Evolutionary conservation across 2,888 invertebrate genomes (phyloP).

Genomic region (Pseudococcus longispinus): DNA sequence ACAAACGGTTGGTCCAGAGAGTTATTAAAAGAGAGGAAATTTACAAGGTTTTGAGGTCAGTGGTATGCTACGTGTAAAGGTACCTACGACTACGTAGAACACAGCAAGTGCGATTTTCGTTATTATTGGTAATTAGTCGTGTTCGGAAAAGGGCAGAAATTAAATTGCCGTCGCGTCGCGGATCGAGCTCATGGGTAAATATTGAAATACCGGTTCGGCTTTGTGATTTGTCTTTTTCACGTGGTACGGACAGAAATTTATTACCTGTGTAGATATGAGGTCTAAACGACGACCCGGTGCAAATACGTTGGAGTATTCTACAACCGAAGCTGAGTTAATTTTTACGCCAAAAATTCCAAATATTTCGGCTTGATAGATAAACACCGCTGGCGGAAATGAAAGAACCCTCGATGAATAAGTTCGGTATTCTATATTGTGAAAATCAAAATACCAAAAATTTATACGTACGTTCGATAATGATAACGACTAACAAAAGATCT

Average conservation of each 20-base stretch:
- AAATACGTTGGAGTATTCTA: background rate
- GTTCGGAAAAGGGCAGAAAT: conserved; percentile 9
- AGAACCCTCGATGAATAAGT: background rate
- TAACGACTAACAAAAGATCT: background rate
- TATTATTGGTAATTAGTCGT: conserved; percentile 27
- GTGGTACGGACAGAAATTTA: background rate
- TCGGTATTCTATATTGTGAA: background rate
- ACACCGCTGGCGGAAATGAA: background rate
- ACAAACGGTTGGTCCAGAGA: background rate
- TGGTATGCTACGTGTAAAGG: background rate
- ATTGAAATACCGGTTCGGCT: conserved; percentile 10
- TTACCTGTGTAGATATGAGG: background rate
- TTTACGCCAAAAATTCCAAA: background rate
- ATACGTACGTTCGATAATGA: background rate
- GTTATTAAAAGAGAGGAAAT: conserved; percentile 30
- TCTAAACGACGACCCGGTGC: background rate
- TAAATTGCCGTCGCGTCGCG: background rate
- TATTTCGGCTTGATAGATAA: background rate
- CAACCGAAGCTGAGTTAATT: background rate
- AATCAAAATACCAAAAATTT: background rate
- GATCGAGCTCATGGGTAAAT: background rate
- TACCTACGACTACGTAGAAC: background rate
- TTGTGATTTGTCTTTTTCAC: conserved; percentile 33
- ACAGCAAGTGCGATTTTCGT: conserved; percentile 17
- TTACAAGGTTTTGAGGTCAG: conserved; percentile 28